phyloP scores from a whole-genome alignment of 1,140 invertebrate species.

The Heliconius himera region DNA sequence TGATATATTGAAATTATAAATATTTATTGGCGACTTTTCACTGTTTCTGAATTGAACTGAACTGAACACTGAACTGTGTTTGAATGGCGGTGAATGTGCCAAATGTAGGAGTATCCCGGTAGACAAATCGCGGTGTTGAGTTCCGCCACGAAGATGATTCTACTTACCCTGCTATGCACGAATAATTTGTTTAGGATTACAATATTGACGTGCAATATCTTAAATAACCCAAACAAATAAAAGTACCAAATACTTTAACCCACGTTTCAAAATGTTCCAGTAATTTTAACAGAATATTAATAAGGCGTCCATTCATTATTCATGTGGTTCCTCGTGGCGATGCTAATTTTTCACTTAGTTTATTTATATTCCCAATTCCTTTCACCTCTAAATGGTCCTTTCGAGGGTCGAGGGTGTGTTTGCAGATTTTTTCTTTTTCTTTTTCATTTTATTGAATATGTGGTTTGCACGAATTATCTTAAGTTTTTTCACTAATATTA shows the following conservation, averaged over 20 bases:
- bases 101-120: too few relatives aligned
- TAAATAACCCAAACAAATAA: neutral
- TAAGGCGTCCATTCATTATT: constrained; percentile 44
- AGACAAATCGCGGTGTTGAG: too few relatives aligned
- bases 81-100: too few relatives aligned
- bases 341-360: constrained; percentile 46
- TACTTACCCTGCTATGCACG: too few relatives aligned
- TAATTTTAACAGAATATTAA: constrained; percentile 46
- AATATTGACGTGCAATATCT: neutral
- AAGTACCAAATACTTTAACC: neutral
- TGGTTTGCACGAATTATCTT: neutral
- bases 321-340: constrained; percentile 36
- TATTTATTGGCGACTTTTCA: neutral
- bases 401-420: constrained; percentile 9
- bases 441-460: neutral
- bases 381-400: constrained; percentile 39
- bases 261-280: constrained; percentile 35
- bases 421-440: neutral
- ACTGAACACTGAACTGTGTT: too few relatives aligned
- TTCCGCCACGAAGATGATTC: too few relatives aligned
- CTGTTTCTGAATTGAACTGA: too few relatives aligned
- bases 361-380: constrained; percentile 48
- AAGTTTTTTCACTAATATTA: too few relatives aligned
- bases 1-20: neutral
- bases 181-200: neutral